These are phyloP conservation scores for Nanorana parkeri DNA, from an alignment of 2,113 vertebrate genomes.

Conservation along the genomic window DNA sequence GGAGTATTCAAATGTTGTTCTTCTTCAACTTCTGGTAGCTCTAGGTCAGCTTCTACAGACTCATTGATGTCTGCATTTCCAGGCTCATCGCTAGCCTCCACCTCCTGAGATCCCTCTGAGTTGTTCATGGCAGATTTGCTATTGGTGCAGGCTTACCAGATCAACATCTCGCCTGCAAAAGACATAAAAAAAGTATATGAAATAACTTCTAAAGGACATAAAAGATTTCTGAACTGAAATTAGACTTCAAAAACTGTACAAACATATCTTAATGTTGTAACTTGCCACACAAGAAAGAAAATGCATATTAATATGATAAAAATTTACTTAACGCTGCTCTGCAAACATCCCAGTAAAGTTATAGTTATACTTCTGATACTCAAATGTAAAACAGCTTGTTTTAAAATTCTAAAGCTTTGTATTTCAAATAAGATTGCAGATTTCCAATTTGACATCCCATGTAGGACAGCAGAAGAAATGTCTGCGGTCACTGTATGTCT, in stretches of 20 bases:
- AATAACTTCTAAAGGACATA: neutral
- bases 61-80: constrained; percentile 76
- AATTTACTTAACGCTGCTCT: too few species aligned
- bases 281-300: too few species aligned
- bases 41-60: constrained; percentile 82
- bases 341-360: too few species aligned
- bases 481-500: too few species aligned
- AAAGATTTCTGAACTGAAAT: neutral
- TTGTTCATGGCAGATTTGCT: constrained; percentile 82
- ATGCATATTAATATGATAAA: too few species aligned
- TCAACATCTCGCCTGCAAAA: constrained; percentile 71
- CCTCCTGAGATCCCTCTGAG: constrained; percentile 75
- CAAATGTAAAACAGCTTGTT: too few species aligned
- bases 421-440: too few species aligned
- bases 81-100: constrained; percentile 75
- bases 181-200: constrained; percentile 14
- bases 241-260: neutral
- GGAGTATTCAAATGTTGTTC: constrained; percentile 67
- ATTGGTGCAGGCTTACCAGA: constrained; percentile 67
- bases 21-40: constrained; percentile 73
- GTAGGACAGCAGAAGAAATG: too few species aligned
- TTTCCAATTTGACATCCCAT: too few species aligned
- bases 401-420: too few species aligned
- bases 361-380: too few species aligned
- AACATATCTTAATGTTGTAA: too few species aligned